Base-by-base conservation (phyloP, 2,797 vertebrate genomes). In the Percopsis omiscomaycus region DNA sequence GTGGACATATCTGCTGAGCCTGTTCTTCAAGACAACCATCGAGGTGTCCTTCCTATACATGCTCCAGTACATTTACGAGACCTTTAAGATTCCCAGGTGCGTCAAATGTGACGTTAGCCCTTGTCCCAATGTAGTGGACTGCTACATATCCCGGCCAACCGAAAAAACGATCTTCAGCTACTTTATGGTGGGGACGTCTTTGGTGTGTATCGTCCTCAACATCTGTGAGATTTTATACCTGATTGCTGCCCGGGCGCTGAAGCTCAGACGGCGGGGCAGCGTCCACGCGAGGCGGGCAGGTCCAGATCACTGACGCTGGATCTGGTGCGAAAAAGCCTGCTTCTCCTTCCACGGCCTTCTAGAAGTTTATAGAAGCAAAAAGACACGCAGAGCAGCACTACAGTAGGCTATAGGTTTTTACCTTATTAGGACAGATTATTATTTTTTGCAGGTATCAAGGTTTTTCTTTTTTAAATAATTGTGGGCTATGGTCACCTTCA, bases 121-220 rank as follows among this genome's bases (percentile, higher is more conserved):
- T 27, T 98, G 96, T 69, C 95, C 95, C 70, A 94, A 96, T 58
- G 59, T 72, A 0, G 94, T 98, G 44, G 93, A 96, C 82, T 98
- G 96, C 86, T 98, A 95, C 82, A 92, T 98, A 0, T 84, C 94
- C 12, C 89, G 95, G 51, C 96, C 96, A 16, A 98, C 96, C 0
- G 96, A 98, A 89, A 98, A 98, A 74, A 95, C 90, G 4, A 46
- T 97, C 65, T 97, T 98, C 86, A 95, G 94, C 27, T 98, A 96
- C 82, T 96, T 98, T 81, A 98, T 98, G 96, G 95, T 98, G 0
- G 95, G 92, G 0, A 94, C 95, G 0, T 97, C 96, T 0, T 89
- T 92, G 1, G 14, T 93, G 64, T 98, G 96, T 75, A 93, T 97
- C 0, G 49, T 97, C 62, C 93, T 98, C 59, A 98, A 94, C 0